Evolutionary conservation across 2,888 invertebrate genomes (phyloP), one percentile per base, ranked within the genome.

Genomic region (Abrostola triplasia): DNA sequence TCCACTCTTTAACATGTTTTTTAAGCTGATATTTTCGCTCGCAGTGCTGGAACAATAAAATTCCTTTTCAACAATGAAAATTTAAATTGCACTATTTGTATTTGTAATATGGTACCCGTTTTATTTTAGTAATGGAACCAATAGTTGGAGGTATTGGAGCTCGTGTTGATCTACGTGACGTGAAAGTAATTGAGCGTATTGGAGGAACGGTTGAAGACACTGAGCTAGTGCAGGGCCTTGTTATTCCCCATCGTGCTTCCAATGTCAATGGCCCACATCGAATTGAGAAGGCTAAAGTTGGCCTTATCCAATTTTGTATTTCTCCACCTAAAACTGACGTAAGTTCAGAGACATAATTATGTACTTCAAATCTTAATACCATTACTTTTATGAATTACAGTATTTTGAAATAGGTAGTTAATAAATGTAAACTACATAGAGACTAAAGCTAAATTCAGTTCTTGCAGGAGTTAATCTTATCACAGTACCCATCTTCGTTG

Each of bases 241-340:
- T 99, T 5, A 98, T 99, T 81, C 97, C 98, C 10, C 98, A 98
- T 86, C 97, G 97, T 84, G 96, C 98, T 0, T 96, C 98, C 58
- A 98, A 99, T 83, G 96, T 97, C 35, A 98, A 98, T 86, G 99
- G 99, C 0, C 99, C 99, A 0, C 98, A 97, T 83, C 96, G 97
- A 79, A 96, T 99, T 65, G 99, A 99, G 90, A 99, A 99, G 89
- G 99, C 99, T 6, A 99, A 99, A 94, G 98, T 99, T 91, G 99
- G 98, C 66, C 96, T 99, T 12, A 99, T 99, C 77, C 99, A 99
- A 92, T 99, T 99, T 93, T 99, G 99, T 90, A 98, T 99, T 90
- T 99, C 99, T 11, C 98, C 99, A 58, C 99, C 99, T 7, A 99
- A 99, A 95, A 99, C 99, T 61, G 99, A 99, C 92, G 98, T 98